Base-by-base conservation (phyloP, 2,888 invertebrate genomes). In the Ectemnius continuus region DNA sequence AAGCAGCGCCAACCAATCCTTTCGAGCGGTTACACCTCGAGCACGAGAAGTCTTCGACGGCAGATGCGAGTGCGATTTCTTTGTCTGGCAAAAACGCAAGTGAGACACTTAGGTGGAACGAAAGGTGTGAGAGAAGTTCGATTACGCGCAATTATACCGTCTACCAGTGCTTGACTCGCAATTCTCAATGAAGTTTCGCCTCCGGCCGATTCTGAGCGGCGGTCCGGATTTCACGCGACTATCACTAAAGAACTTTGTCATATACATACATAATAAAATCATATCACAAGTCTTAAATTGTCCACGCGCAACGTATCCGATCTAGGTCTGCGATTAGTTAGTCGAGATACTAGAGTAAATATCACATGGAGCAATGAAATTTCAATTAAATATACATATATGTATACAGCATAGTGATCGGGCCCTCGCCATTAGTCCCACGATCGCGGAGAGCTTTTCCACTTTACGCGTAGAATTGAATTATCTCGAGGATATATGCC, bases 321-420 rank as follows among this genome's bases (percentile, higher is more conserved):
- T 63, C 62, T 70, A 75, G 46, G 18, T 67, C 73, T 71, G 73
- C 70, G 78, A 66, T 81, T 75, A 65, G 67, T 69, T 36, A 36
- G 62, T 79, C 70, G 76, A 78, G 52, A 79, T 63, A 80, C 78
- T 84, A 83, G 77, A 73, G 69, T 82, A 83, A 84, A 84, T 83
- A 83, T 83, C 83, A 83, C 83, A 83, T 79, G 76, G 80, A 83
- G 80, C 78, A 74, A 83, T 80, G 79, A 80, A 80, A 72, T 74
- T 79, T 76, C 52, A 75, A 74, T 83, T 67, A 75, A 79, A 75
- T 80, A 75, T 23, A 16, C 18, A 28, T 28, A 52, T 52, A 52
- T 52, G n/a, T 52, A 52, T 52, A 52, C 36, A 68, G 23, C 58
- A 45, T 63, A 61, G 67, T 66, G 70, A 70, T 70, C 75, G 56